Base-by-base conservation (phyloP, 1,140 invertebrate genomes). In the Fopius arisanus region DNA sequence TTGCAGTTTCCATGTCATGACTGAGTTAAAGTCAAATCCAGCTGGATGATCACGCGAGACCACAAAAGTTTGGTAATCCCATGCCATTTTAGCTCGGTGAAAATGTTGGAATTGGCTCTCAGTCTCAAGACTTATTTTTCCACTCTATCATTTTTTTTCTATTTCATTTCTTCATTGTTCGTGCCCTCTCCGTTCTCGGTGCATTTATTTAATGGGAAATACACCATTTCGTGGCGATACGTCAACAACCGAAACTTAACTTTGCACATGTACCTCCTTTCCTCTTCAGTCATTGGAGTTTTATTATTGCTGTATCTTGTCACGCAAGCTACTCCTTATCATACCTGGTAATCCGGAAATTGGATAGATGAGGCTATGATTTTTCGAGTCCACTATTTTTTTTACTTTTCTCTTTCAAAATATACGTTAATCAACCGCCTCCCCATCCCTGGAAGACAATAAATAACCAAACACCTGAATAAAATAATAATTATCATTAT, bases 311-410 rank as follows among this genome's bases (percentile, higher is more conserved):
- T 31, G 48, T 54, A 26, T 65, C 14, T 54, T 65, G 70, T 59
- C 70, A 72, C 70, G 70, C 70, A 40, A 72, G 14, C 70, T 72
- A 62, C 33, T 72, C 16, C 70, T 72, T 72, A 72, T 72, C 70
- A 72, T 72, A 54, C 59, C 16, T 21, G 43, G 31, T 48, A 70
- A 70, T 71, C 73, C 73, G 73, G 73, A 75, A 75, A 75, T 75
- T 75, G 63, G 69, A 70, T 75, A 68, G 70, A 75, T 71, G 73
- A 65, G 67, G 48, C 21, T 66, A 63, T 70, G 51, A 66, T 74
- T 67, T 69, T 69, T 62, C 37, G 19, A 21, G 43, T 54, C n/a
- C 54, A 48, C 70, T 48, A 51, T 33, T 26, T n/a, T n/a, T n/a
- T n/a, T n/a, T n/a, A n/a, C n/a, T n/a, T n/a, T n/a, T n/a, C n/a